Evolutionary conservation across 2,888 invertebrate genomes (phyloP), one percentile per base, ranked within the genome.

Genomic region (Seira ritae): DNA sequence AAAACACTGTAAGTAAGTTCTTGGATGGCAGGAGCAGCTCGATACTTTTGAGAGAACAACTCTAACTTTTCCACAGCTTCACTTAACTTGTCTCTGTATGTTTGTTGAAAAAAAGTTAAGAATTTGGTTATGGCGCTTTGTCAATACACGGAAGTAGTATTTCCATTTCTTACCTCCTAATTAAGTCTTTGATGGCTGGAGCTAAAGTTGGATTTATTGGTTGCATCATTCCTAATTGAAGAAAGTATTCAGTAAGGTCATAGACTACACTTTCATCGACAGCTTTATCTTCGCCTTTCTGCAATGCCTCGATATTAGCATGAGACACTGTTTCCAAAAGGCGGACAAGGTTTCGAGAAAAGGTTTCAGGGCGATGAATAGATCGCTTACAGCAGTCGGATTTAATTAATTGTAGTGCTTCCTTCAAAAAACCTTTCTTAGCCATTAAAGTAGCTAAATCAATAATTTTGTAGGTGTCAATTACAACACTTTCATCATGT

Each of bases 381-480:
- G 10, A 42, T n/a, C 60, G 55, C 1, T 15, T 20, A 12, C 17
- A 17, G 67, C 79, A 82, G 6, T 77, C 67, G 1, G 67, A 24
- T 6, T 73, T 17, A 50, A 85, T 62, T 23, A 85, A 0, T 19
- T 50, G 3, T n/a, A 82, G 15, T 0, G 72, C 85, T 2, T 79
- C 82, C 8, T 46, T 46, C 6, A 31, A 17, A 4, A 12, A 42
- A 24, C 62, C 79, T 15, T 81, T 84, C 31, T 76, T 46, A 2
- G 62, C 67, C 79, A 86, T 55, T 23, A 86, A 65, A 0, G 84
- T 76, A 8, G 79, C 86, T 50, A 86, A 77, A 70, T 86, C 86
- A 42, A 86, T 69, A 22, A 86, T 78, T 60, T 86, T 86, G 66
- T 80, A 84, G 0, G 75, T 19, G 60, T 86, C 86, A 8, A 86